Conservation (phyloP, 2,888 invertebrate species). For the Epirrhoe alternata region DNA sequence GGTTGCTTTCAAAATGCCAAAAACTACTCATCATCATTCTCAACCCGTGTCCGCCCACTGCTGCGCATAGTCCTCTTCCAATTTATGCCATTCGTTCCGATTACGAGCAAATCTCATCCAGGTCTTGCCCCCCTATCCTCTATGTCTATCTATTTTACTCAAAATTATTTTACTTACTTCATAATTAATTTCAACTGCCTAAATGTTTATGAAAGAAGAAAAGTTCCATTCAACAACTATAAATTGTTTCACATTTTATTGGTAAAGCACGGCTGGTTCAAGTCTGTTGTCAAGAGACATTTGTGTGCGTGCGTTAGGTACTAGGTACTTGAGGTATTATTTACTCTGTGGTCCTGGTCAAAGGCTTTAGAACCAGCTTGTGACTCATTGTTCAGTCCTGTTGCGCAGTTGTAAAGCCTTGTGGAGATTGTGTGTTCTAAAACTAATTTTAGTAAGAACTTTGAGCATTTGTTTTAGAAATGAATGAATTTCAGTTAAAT, state of each 20-base stretch:
- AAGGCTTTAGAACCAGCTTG: slow-evolving; percentile 41
- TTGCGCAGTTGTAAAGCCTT: slow-evolving; percentile 46
- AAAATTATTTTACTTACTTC: not conserved
- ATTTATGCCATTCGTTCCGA: too few relatives aligned
- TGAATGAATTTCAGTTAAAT: too few relatives aligned
- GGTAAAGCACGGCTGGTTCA: slow-evolving; percentile 4
- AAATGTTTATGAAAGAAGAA: not conserved
- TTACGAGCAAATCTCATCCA: too few relatives aligned
- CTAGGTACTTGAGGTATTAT: slow-evolving; percentile 7
- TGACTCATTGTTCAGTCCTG: slow-evolving; percentile 44
- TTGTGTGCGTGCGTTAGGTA: slow-evolving; percentile 33
- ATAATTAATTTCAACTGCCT: not conserved
- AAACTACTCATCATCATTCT: too few relatives aligned
- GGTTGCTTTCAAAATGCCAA: too few relatives aligned
- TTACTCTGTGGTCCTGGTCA: slow-evolving; percentile 34
- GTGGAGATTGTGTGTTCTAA: not conserved
- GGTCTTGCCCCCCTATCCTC: too few relatives aligned
- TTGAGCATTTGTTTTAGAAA: too few relatives aligned
- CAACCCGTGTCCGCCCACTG: too few relatives aligned
- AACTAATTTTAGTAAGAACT: too few relatives aligned
- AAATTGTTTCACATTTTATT: slow-evolving; percentile 5
- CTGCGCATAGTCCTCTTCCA: too few relatives aligned
- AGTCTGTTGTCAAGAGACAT: slow-evolving; percentile 37
- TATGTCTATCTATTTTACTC: not conserved
- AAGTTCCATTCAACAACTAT: slow-evolving; percentile 7